These are phyloP conservation scores for Mormyrus hasselquistii DNA, from an alignment of 2,797 vertebrate species.

Conservation along the genomic window DNA sequence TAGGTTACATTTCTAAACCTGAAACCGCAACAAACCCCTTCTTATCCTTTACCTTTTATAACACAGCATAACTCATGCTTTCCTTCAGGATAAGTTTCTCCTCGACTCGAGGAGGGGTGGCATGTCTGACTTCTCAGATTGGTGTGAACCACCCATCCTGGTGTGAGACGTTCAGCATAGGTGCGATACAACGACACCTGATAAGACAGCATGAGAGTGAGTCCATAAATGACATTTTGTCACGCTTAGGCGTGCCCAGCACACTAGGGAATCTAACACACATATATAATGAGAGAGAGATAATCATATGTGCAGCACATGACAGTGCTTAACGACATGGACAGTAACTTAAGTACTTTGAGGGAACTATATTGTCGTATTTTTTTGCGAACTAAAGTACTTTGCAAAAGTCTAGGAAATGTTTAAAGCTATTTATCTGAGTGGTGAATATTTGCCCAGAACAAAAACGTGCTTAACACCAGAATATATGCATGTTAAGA, in stretches of 20 bases:
- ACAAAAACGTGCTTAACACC: not conserved
- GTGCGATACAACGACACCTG: constrained; percentile 19
- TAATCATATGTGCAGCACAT: not conserved
- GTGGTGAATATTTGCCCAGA: not conserved
- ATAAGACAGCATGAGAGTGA: constrained; percentile 25
- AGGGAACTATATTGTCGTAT: not conserved
- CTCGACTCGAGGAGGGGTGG: not conserved
- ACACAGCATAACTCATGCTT: not conserved
- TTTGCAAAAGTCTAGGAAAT: not conserved
- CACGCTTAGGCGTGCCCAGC: not conserved
- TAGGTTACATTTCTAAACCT: not conserved
- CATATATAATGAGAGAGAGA: not conserved
- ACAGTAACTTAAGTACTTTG: not conserved
- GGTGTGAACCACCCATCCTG: constrained; percentile 35
- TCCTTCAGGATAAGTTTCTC: constrained; percentile 45
- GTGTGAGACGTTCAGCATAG: constrained; percentile 51
- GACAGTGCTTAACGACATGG: not conserved
- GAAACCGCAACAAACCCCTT: not conserved
- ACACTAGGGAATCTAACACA: not conserved
- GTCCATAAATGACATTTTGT: not conserved
- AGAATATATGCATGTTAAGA: not conserved
- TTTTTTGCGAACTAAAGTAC: not conserved
- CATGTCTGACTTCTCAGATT: not conserved
- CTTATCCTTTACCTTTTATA: not conserved
- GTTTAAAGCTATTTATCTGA: not conserved